phyloP scores from a whole-genome alignment of 2,113 vertebrate genomes.

The Nyctereutes procyonoides region DNA sequence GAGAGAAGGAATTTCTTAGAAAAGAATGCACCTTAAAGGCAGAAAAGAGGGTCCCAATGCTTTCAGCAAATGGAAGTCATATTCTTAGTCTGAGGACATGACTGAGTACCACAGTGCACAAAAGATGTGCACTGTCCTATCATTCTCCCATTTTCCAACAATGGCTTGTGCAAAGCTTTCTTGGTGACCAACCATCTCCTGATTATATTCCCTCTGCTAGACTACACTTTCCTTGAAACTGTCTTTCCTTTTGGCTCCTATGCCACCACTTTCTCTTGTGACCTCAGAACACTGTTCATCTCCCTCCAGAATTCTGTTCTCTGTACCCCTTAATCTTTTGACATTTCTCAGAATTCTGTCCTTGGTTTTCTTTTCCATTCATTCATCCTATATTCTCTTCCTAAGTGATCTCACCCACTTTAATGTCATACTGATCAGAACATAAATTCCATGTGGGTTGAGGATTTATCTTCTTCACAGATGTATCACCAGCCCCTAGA shows the following conservation, averaged over 20 bases:
- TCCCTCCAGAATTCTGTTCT: not conserved
- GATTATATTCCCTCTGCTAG: no score
- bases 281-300: not conserved
- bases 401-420: not conserved
- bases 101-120: not conserved
- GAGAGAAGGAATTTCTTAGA: not conserved
- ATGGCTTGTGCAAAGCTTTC: not conserved
- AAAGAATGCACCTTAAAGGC: not conserved
- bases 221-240: not conserved
- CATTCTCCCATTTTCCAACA: not conserved
- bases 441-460: not conserved
- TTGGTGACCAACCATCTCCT: not conserved
- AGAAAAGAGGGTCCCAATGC: not conserved
- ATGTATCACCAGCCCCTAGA: not conserved
- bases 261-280: not conserved
- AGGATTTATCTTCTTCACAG: not conserved
- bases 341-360: conserved; percentile 1
- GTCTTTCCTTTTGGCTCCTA: not conserved
- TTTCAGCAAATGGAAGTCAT: not conserved
- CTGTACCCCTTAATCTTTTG: not conserved
- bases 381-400: not conserved
- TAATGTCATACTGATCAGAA: not conserved
- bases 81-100: not conserved
- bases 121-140: accelerated
- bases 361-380: not conserved